Evolutionary conservation across 2,113 vertebrate species (phyloP), one percentile per base, ranked within the genome.

Genomic region (Apodemus sylvaticus): DNA sequence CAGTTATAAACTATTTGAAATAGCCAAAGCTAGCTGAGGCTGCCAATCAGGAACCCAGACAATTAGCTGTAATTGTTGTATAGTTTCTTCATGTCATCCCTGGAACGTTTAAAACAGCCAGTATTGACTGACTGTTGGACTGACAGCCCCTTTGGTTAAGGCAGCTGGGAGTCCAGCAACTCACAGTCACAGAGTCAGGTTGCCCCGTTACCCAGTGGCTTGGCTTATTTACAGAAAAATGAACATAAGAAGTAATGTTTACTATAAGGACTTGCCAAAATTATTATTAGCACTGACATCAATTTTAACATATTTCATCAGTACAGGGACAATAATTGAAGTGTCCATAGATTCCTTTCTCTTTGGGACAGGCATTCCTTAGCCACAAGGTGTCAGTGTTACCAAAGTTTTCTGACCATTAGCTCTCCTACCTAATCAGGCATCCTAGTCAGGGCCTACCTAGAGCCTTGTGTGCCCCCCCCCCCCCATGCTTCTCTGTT

Each of bases 351-450:
- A 39, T 79, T 78, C 7, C 77, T 60, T 78, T 70, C 31, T 53
- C 76, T 73, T 7, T 64, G 86, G 89, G 1, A 74, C 48, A 60
- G 36, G 34, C 16, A 2, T 34, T 31, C 26, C 31, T 16, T 3
- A 60, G 79, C 98, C 98, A 98, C 98, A 4, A 98, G 98, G 97
- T 97, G 98, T 98, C 98, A 96, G 96, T 55, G 36, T 93, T 83
- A 64, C 77, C 68, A 36, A 66, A 16, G 77, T 74, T 66, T 97
- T 95, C 71, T 16, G 5, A 62, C 17, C 58, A 13, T 53, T 14
- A 0, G 17, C 60, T 66, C 14, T 39, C 9, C 13, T n/a, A 3
- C 79, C 29, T n/a, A n/a, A n/a, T 31, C 39, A 34, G 42, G 42
- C 42, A 22, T 53, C 0, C 1, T 42, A 3, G 2, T 1, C 39